These are phyloP conservation scores for Napeogenes sylphis DNA, from an alignment of 2,888 invertebrate genomes.

Conservation along the genomic window DNA sequence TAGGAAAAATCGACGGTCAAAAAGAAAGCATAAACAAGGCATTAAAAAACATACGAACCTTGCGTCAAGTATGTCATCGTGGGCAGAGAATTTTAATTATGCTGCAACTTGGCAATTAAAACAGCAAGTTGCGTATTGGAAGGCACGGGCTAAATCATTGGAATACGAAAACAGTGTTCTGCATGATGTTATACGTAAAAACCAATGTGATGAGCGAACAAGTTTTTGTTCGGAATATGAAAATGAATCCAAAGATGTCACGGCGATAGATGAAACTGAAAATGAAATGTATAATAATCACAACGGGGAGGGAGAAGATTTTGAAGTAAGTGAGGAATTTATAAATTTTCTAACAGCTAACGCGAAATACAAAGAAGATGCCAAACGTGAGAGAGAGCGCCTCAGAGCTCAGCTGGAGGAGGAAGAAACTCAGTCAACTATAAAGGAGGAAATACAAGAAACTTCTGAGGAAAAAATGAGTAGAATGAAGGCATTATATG, in stretches of 20 bases:
- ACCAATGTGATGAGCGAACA: constrained; percentile 33
- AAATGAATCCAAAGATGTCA: constrained; percentile 32
- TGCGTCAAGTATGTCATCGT: constrained; percentile 55
- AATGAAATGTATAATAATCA: constrained; percentile 33
- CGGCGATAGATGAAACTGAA: constrained; percentile 34
- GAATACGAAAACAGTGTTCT: constrained; percentile 78
- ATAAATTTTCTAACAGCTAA: constrained; percentile 79
- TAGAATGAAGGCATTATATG: constrained; percentile 78
- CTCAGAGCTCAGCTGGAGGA: constrained; percentile 41
- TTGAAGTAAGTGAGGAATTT: constrained; percentile 81
- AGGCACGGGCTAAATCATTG: constrained; percentile 75
- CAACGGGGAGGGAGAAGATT: constrained; percentile 43
- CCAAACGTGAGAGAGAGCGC: constrained; percentile 48
- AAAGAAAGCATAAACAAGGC: constrained; percentile 40
- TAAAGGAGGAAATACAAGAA: constrained; percentile 41
- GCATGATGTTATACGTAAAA: constrained; percentile 67
- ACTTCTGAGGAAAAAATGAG: constrained; percentile 46
- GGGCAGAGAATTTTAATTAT: constrained; percentile 60
- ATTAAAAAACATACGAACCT: constrained; percentile 35
- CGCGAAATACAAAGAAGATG: constrained; percentile 72
- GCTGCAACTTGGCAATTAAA: constrained; percentile 73
- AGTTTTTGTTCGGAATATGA: constrained; percentile 9
- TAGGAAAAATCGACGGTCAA: constrained; percentile 25
- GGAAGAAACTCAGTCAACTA: constrained; percentile 36
- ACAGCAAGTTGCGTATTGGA: constrained; percentile 80